These are phyloP conservation scores for Nanorana parkeri DNA, from an alignment of 2,113 vertebrate genomes.

Conservation along the genomic window DNA sequence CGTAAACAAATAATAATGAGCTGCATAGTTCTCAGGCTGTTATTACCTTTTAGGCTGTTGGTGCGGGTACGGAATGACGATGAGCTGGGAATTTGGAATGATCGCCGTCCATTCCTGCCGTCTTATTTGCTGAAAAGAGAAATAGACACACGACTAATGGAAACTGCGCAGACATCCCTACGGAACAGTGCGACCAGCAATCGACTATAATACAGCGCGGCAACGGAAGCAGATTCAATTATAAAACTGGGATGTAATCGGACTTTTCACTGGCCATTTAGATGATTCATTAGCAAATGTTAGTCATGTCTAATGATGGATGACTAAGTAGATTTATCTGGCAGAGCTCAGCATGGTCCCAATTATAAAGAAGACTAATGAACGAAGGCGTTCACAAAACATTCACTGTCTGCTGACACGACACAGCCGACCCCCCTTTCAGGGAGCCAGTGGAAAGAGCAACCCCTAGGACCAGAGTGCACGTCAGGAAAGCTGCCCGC, in stretches of 20 bases:
- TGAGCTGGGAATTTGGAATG: conserved; percentile 97
- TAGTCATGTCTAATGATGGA: not conserved
- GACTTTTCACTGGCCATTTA: conserved; percentile 16
- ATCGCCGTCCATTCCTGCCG: conserved; percentile 97
- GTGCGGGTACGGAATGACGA: conserved; percentile 94
- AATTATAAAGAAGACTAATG: too few species aligned
- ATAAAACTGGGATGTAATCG: conserved; percentile 1
- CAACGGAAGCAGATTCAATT: conserved; percentile 4
- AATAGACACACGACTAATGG: not conserved
- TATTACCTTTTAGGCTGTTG: conserved; percentile 86
- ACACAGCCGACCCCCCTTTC: too few species aligned
- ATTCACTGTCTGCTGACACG: too few species aligned
- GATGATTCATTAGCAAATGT: not conserved
- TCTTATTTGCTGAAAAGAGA: conserved; percentile 76
- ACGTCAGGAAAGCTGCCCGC: too few species aligned
- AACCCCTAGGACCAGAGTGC: too few species aligned
- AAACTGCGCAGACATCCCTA: not conserved
- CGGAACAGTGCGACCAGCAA: too few species aligned
- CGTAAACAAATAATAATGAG: too few species aligned
- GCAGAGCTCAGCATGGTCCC: too few species aligned
- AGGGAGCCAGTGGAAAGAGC: too few species aligned
- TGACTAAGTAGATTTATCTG: too few species aligned
- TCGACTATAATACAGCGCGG: not conserved
- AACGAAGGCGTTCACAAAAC: too few species aligned
- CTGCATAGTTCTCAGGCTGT: not conserved